phyloP scores from a whole-genome alignment of 2,113 vertebrate species.

The Trichomycterus rosablanca region DNA sequence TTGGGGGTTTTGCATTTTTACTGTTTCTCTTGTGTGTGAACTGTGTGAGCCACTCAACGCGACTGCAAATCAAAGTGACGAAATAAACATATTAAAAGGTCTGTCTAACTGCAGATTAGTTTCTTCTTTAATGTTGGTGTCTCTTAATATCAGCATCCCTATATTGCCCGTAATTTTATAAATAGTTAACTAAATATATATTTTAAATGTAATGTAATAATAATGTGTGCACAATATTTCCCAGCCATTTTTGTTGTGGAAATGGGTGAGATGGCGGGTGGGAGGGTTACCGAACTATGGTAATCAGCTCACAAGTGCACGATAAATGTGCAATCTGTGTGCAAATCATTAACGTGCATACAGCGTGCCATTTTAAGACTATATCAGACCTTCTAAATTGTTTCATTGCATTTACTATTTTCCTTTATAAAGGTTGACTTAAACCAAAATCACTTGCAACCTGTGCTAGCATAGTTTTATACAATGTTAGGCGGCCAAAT shows the following conservation, averaged over 20 bases:
- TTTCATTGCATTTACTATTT: neutral
- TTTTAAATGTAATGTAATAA: too few relatives aligned
- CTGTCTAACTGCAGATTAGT: neutral
- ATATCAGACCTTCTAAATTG: too few relatives aligned
- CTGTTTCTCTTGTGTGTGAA: slow-evolving; percentile 70
- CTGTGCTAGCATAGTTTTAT: slow-evolving; percentile 66
- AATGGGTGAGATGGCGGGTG: slow-evolving; percentile 4
- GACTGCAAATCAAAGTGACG: slow-evolving; percentile 87
- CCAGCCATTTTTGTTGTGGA: slow-evolving; percentile 2
- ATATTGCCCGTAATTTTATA: too few relatives aligned
- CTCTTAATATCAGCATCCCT: neutral
- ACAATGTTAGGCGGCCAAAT: slow-evolving; percentile 77
- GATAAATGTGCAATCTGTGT: slow-evolving; percentile 36
- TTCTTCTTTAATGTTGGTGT: neutral
- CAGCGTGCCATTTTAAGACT: too few relatives aligned
- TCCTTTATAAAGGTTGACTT: too few relatives aligned
- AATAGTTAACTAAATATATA: too few relatives aligned
- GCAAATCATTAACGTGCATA: too few relatives aligned
- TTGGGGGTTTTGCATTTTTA: neutral
- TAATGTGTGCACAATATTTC: neutral
- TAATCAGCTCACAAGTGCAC: slow-evolving; percentile 33
- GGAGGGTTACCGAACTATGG: slow-evolving; percentile 26
- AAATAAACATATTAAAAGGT: slow-evolving; percentile 5
- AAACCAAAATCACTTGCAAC: slow-evolving; percentile 73
- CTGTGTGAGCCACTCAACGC: slow-evolving; percentile 81